Evolutionary conservation across 1,140 invertebrate species (phyloP).

Genomic region (Drosophila tristis): DNA sequence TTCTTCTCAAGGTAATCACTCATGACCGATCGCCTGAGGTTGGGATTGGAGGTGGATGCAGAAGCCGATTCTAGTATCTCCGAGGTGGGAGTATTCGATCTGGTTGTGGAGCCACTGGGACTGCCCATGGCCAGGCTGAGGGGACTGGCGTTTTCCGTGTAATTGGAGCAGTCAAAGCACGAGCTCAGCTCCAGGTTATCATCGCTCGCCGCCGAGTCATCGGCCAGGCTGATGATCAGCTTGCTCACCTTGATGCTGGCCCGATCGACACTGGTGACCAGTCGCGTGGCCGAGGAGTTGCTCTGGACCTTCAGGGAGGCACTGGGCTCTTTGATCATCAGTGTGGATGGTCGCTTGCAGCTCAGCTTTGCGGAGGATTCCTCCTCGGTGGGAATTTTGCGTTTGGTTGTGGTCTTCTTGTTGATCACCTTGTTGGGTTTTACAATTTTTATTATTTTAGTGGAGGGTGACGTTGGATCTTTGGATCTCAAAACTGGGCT

Average conservation of each 20-base stretch:
- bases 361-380: conserved; percentile 3
- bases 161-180: conserved; percentile 26
- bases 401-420: conserved; percentile 60
- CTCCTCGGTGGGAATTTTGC: conserved; percentile 38
- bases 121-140: conserved; percentile 69
- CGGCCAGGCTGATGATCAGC: conserved; percentile 60
- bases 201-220: conserved; percentile 64
- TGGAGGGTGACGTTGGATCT: not conserved
- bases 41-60: conserved; percentile 24
- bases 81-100: conserved; percentile 70
- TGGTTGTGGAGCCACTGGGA: conserved; percentile 60
- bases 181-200: conserved; percentile 62
- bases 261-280: conserved; percentile 65
- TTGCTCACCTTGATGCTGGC: conserved; percentile 65
- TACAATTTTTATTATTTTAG: conserved; percentile 71
- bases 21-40: conserved; percentile 56
- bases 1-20: conserved; percentile 78
- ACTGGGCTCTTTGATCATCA: conserved; percentile 50
- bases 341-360: conserved; percentile 40
- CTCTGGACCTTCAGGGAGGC: conserved; percentile 20
- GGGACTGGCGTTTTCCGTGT: conserved; percentile 67
- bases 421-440: conserved; percentile 82
- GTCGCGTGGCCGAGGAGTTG: conserved; percentile 46
- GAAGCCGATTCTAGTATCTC: conserved; percentile 49
- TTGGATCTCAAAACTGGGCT: not conserved